Evolutionary conservation across 2,888 invertebrate species (phyloP), one percentile per base, ranked within the genome.

Genomic region (Cetonia aurata): DNA sequence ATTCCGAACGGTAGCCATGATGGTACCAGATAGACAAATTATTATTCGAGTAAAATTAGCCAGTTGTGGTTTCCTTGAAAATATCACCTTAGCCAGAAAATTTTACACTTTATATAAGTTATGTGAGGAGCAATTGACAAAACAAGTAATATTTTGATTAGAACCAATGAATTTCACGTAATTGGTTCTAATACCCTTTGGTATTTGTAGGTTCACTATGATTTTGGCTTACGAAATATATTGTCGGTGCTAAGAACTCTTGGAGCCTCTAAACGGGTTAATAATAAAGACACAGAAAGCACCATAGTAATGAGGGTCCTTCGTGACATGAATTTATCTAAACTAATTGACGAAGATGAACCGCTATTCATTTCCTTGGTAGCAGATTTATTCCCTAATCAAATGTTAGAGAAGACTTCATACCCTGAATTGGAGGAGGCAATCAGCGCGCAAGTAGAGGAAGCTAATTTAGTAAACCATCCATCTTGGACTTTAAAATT

Each of bases 1-100:
- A 85, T 98, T 98, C 85, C 91, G 98, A 67, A 97, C 97, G 0
- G 98, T 98, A 0, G 96, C 98, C 50, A 98, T 98, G 98, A 98
- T 98, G 98, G 98, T 98, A 13, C 98, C 98, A 0, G 98, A 98
- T 83, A 87, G 98, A 71, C 98, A 97, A 85, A 98, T 98, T 80
- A 98, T 98, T 79, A 98, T 98, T 76, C 87, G 98, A 74, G 98
- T 98, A 0, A 98, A 98, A 85, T 86, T 98, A 62, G 98, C 98
- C 15, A 95, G 96, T 75, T 98, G 98, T 82, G 98, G 98, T 31
- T 98, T 98, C 83, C 86, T 97, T 50, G 96, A 98, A 84, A 98
- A 98, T 82, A 95, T 98, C 46, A 96, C 96, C 0, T 86, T 98
- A 8, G 96, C 98, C 0, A 88, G 98, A 76, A 98, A 98, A 84